Percentiles rank a stretch among this genome's conserved stretches.
Conservation (phyloP, 2,113 vertebrate genomes). For the zebrafish (Danio rerio) region GRCz12tu NC_133200.1:38291501-38292000, state of each 20-base stretch:
- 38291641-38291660: too few species aligned
- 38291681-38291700: too few species aligned
- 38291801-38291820: neutral
- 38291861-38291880: conserved; percentile 60
- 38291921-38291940: conserved; percentile 44
- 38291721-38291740: neutral
- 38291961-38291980: neutral
- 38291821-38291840: conserved; percentile 55
- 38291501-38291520: conserved; percentile 53
- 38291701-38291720: too few species aligned
- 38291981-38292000: neutral
- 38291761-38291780: neutral
- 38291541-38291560: too few species aligned
- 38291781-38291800: neutral
- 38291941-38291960: conserved; percentile 10
- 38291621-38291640: too few species aligned
- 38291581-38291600: too few species aligned
- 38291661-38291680: too few species aligned
- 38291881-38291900: neutral
- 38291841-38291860: conserved; percentile 20
- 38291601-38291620: too few species aligned
- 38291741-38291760: neutral
- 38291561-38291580: too few species aligned
- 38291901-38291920: neutral
- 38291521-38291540: too few species aligned